Evolutionary conservation across 2,797 vertebrate species (phyloP).

Genomic region (Gorsachius magnificus): DNA sequence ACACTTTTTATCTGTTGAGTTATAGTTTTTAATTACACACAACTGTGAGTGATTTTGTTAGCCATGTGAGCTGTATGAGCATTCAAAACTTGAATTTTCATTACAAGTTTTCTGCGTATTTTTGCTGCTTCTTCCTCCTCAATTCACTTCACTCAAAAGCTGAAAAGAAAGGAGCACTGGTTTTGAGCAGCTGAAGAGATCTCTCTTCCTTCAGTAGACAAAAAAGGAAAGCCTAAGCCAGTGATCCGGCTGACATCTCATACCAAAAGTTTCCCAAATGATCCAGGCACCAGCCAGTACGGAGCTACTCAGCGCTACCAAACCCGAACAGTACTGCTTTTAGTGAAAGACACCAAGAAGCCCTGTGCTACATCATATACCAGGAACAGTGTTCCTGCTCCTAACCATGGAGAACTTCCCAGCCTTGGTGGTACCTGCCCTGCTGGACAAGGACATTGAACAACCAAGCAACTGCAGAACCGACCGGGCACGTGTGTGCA

Average conservation of each 20-base stretch:
- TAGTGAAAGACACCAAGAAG: neutral
- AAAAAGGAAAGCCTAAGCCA: neutral
- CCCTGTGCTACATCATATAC: neutral
- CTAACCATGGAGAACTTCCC: neutral
- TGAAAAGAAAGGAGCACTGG: neutral
- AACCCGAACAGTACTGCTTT: rapidly evolving
- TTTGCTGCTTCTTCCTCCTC: neutral
- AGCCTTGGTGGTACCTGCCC: neutral
- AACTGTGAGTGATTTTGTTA: neutral
- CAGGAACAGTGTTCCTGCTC: neutral
- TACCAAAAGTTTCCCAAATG: neutral
- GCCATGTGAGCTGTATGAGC: neutral
- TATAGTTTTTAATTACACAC: slow-evolving; percentile 17
- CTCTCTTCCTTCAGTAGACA: neutral
- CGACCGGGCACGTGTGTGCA: rapidly evolving
- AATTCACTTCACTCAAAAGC: neutral
- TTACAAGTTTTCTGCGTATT: neutral
- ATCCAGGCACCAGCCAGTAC: neutral
- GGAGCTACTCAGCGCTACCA: neutral
- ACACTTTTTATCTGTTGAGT: neutral
- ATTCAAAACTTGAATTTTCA: neutral
- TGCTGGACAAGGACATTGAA: neutral
- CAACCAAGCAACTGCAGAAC: neutral
- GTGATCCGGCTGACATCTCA: neutral
- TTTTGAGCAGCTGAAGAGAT: neutral